Percentiles rank a stretch among this genome's conserved stretches.
Evolutionary conservation across 2,888 invertebrate genomes (phyloP).

Genomic region (Ephialtes manifestator): DNA sequence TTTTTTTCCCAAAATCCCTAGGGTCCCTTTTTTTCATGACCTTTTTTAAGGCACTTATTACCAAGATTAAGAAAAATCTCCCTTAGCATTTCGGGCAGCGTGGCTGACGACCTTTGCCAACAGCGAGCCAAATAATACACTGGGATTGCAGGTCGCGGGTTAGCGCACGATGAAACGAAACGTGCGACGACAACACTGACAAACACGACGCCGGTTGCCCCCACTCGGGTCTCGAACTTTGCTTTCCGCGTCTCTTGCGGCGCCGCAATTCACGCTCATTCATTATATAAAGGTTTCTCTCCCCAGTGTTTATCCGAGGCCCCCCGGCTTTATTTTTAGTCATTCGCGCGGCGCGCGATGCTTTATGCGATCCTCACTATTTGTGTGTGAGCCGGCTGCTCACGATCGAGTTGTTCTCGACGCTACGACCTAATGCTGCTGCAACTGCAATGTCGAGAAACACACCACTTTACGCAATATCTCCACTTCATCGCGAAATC

Average conservation of each 20-base stretch:
- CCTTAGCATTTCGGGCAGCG: constrained; percentile 1
- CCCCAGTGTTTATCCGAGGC: constrained; percentile 78
- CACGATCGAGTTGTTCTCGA: constrained; percentile 30
- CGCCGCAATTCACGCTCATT: constrained; percentile 79
- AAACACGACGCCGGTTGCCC: background rate
- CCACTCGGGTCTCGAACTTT: constrained; percentile 25
- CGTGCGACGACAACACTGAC: constrained; percentile 21
- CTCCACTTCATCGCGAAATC: constrained; percentile 42
- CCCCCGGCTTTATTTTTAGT: constrained; percentile 79
- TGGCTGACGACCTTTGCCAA: constrained; percentile 63
- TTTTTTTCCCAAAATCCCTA: too few relatives aligned
- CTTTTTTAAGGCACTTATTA: background rate
- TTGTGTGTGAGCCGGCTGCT: constrained; percentile 58
- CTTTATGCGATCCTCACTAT: constrained; percentile 71
- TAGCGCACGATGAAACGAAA: constrained; percentile 32
- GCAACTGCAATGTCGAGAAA: constrained; percentile 14
- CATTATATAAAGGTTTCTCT: constrained; percentile 82
- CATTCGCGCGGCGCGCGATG: constrained; percentile 66
- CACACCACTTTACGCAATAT: constrained; percentile 48
- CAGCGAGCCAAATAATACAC: constrained; percentile 59
- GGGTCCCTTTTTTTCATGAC: too few relatives aligned
- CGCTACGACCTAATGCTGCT: constrained; percentile 21
- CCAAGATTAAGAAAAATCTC: background rate
- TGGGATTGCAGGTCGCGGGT: constrained; percentile 10
- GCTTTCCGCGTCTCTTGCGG: constrained; percentile 35